Base-by-base conservation (phyloP, 1,140 invertebrate species). In the Brachionus manjavacas region DNA sequence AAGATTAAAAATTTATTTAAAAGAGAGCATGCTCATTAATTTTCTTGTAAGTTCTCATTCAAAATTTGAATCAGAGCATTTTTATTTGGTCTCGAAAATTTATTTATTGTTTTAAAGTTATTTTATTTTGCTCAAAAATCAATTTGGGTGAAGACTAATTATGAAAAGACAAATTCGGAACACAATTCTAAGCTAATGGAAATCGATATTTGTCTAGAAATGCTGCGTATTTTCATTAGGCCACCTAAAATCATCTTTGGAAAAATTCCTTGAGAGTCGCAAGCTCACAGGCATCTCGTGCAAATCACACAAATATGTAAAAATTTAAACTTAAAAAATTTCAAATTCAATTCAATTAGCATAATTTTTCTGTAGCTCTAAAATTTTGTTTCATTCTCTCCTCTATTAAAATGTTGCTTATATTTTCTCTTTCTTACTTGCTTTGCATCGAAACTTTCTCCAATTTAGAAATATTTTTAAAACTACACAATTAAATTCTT, bases 281-380 rank as follows among this genome's bases (percentile, higher is more conserved):
- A 35, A 39, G 28, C 25, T 70, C 14, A 4, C 35, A 68, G 16
- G 28, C 66, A 35, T 35, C 66, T 70, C 66, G 66, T 70, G 66
- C 66, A 70, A 70, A 70, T 31, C 25, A 31, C 66, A 39, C 66
- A 70, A 31, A 70, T 39, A 70, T 39, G 35, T 20, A 60, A 60
- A 60, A 60, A 20, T 60, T 60, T 7, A 60, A 60, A 60, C 9
- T 60, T 60, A 7, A 60, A 60, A 60, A 55, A 60, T 20, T 60
- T 60, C n/a, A 60, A 52, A n/a, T 20, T 60, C 6, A 60, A 60
- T 60, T 60, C 39, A 72, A 68, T 72, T 72, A 20, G 16, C 31
- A 68, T 68, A 68, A 31, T 72, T 72, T 41, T 72, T 72, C 20
- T 72, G 46, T 72, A 72, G 68, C 68, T 72, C 28, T 28, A 31